Percentiles rank a stretch among this genome's conserved stretches.
Evolutionary conservation across 2,797 vertebrate species (phyloP).

Genomic region (Enteromius radiatus): DNA sequence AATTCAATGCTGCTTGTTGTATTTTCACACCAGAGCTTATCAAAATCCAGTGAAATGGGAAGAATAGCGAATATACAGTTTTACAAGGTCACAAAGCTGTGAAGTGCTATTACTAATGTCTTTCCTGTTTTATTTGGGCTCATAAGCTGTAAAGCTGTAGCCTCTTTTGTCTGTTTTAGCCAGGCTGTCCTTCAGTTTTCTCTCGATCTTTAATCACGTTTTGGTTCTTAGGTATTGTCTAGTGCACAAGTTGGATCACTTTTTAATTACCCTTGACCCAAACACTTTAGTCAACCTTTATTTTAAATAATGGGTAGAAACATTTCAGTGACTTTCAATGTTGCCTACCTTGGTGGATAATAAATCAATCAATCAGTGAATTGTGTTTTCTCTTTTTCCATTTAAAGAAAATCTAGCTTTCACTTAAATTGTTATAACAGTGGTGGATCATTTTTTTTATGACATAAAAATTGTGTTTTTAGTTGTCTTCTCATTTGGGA

Average conservation of each 20-base stretch:
- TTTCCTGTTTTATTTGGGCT: conserved; percentile 4
- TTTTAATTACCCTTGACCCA: background rate
- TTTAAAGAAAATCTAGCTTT: background rate
- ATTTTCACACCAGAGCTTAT: background rate
- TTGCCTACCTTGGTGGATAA: background rate
- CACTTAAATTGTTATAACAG: background rate
- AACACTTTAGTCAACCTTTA: background rate
- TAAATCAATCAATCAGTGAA: no score
- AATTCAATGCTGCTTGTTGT: background rate
- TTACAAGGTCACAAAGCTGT: conserved; percentile 12
- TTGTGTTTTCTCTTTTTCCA: background rate
- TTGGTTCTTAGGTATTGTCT: background rate
- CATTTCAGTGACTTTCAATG: background rate
- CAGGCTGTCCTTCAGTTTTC: background rate
- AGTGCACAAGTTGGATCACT: background rate
- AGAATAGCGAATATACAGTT: background rate
- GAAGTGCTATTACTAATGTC: background rate
- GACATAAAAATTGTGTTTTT: background rate
- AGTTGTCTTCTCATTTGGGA: conserved; percentile 2
- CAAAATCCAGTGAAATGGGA: conserved; percentile 1
- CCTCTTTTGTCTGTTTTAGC: background rate
- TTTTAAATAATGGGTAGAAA: background rate
- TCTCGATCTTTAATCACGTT: background rate
- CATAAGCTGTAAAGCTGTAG: background rate
- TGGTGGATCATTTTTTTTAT: background rate